phyloP scores from a whole-genome alignment of 2,797 vertebrate genomes.

The Lagocephalus sceleratus region DNA sequence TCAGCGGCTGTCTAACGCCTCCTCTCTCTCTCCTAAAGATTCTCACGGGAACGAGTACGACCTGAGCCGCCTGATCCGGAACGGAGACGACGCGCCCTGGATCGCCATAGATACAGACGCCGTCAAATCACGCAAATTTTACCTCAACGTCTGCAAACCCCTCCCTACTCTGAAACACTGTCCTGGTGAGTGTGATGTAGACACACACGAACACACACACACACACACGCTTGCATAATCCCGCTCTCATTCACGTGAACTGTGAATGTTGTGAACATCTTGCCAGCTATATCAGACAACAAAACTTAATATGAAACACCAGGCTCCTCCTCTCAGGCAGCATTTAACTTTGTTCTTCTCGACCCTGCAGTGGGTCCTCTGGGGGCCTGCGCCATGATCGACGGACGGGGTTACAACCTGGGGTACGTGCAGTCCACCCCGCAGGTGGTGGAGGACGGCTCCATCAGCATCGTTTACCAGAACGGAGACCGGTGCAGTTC shows the following conservation, averaged over 20 bases:
- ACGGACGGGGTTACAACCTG: constrained; percentile 74
- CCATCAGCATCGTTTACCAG: constrained; percentile 87
- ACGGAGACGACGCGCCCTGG: constrained; percentile 78
- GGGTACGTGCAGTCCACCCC: constrained; percentile 89
- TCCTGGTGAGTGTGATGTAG: constrained; percentile 68
- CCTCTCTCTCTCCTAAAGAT: constrained; percentile 74
- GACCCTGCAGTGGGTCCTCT: constrained; percentile 77
- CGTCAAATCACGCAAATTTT: constrained; percentile 79
- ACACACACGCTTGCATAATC: background rate
- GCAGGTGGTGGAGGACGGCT: constrained; percentile 81
- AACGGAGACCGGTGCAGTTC: constrained; percentile 84
- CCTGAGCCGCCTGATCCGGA: constrained; percentile 82
- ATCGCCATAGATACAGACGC: constrained; percentile 80
- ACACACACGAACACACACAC: background rate
- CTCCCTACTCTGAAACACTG: constrained; percentile 79
- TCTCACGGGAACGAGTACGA: constrained; percentile 88
- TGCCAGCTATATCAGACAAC: no score
- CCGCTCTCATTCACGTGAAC: no score
- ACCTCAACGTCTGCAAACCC: constrained; percentile 89
- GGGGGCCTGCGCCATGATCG: constrained; percentile 81
- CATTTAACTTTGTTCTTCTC: background rate
- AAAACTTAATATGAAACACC: background rate
- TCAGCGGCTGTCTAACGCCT: background rate
- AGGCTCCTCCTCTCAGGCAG: background rate
- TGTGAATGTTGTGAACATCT: background rate